phyloP scores from a whole-genome alignment of 2,113 vertebrate genomes.

The Sporophila hypoxantha region DNA sequence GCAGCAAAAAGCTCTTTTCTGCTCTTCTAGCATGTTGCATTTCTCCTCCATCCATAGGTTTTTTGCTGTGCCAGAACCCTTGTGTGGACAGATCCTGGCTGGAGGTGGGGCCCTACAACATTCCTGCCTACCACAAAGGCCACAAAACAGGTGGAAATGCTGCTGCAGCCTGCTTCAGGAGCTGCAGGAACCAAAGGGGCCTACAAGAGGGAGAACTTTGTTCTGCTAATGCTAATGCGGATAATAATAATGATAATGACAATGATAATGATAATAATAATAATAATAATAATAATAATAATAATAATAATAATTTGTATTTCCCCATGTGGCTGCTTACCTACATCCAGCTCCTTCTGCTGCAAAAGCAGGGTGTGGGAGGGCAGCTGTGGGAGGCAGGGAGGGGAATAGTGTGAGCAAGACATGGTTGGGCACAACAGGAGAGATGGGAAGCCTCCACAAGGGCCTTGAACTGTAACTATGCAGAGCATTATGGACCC shows the following conservation, averaged over 20 bases:
- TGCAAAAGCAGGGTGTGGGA: background rate
- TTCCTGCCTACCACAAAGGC: background rate
- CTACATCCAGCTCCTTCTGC: background rate
- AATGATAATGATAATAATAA: background rate
- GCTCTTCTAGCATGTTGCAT: background rate
- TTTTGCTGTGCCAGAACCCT: background rate
- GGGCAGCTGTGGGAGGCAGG: background rate
- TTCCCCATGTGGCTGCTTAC: background rate
- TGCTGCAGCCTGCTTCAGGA: background rate
- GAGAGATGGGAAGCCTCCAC: fast-evolving
- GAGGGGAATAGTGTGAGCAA: background rate
- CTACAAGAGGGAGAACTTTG: background rate
- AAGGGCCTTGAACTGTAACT: background rate
- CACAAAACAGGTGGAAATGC: background rate
- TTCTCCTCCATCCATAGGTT: background rate
- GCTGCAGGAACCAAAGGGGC: background rate
- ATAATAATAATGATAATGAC: too few species aligned
- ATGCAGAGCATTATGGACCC: too few species aligned
- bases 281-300: too few species aligned
- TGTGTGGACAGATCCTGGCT: background rate
- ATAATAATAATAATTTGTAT: background rate
- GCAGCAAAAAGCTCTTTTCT: background rate
- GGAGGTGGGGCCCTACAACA: background rate
- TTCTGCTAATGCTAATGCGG: background rate
- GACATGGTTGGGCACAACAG: fast-evolving